Conservation (phyloP, 1,140 invertebrate genomes). For the Laupala kohalensis region DNA sequence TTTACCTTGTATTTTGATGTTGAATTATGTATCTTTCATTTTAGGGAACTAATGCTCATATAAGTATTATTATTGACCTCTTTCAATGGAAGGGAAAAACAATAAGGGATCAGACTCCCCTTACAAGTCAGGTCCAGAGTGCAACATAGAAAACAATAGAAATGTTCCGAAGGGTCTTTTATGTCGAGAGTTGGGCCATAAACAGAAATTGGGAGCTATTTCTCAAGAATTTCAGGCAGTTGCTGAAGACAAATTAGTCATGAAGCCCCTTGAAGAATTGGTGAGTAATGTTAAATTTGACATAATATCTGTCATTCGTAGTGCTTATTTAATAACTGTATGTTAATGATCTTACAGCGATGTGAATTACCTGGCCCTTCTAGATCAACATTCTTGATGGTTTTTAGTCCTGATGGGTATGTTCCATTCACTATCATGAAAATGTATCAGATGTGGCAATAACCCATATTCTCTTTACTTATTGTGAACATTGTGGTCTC, state of each 20-base stretch:
- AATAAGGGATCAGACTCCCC: conserved; percentile 23
- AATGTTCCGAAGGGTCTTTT: conserved; percentile 28
- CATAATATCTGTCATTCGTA: conserved; percentile 12
- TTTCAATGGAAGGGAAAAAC: conserved; percentile 17
- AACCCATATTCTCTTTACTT: too few relatives aligned
- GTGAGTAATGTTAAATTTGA: conserved; percentile 23
- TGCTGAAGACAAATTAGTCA: conserved; percentile 37
- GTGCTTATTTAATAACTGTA: neutral
- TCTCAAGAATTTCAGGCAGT: conserved; percentile 30
- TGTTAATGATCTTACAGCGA: conserved; percentile 32
- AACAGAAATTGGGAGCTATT: conserved; percentile 22
- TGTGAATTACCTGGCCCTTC: conserved; percentile 61
- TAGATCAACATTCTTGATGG: conserved; percentile 69
- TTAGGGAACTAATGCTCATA: neutral
- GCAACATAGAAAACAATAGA: neutral
- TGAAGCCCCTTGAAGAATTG: conserved; percentile 35
- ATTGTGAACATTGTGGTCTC: too few relatives aligned
- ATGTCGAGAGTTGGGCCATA: conserved; percentile 27
- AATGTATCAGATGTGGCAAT: too few relatives aligned
- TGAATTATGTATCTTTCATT: too few relatives aligned
- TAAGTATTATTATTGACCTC: neutral
- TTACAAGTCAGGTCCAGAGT: conserved; percentile 17
- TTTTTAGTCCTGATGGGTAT: conserved; percentile 74
- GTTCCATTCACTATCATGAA: conserved; percentile 11
- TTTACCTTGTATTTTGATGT: too few relatives aligned